Conservation (phyloP, 2,113 vertebrate genomes). For the Pachycephala philippinensis region DNA sequence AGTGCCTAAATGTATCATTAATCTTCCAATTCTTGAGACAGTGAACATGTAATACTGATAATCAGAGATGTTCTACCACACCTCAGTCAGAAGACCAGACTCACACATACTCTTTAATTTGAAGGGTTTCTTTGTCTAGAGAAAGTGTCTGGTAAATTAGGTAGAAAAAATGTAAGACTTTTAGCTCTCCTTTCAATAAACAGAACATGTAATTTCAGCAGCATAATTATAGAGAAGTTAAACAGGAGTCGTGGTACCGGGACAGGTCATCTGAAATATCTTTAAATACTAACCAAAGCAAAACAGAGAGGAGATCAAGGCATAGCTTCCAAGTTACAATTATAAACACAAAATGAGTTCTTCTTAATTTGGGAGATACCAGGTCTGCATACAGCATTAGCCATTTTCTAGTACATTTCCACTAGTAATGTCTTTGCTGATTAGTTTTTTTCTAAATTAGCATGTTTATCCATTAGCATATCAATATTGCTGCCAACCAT, state of each 20-base stretch:
- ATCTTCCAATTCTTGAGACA: not conserved
- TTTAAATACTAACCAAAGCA: conserved; percentile 30
- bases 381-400: conserved; percentile 80
- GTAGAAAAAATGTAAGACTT: not conserved
- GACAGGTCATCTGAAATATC: conserved; percentile 37
- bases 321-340: conserved; percentile 65
- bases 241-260: not conserved
- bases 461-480: conserved; percentile 85
- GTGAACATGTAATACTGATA: not conserved
- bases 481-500: conserved; percentile 84
- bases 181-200: not conserved
- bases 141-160: not conserved
- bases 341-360: conserved; percentile 70
- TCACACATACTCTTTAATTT: not conserved
- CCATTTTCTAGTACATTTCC: conserved; percentile 83
- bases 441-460: conserved; percentile 84
- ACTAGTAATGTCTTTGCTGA: conserved; percentile 84
- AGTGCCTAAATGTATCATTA: not conserved
- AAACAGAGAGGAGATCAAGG: conserved; percentile 53
- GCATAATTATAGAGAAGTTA: conserved; percentile 20
- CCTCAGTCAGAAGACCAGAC: not conserved
- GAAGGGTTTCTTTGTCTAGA: not conserved
- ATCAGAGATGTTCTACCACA: not conserved
- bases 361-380: conserved; percentile 74
- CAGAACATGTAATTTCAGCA: conserved; percentile 11